Evolutionary conservation across 2,797 vertebrate species (phyloP), one percentile per base, ranked within the genome.

Genomic region (Danio tinwini): DNA sequence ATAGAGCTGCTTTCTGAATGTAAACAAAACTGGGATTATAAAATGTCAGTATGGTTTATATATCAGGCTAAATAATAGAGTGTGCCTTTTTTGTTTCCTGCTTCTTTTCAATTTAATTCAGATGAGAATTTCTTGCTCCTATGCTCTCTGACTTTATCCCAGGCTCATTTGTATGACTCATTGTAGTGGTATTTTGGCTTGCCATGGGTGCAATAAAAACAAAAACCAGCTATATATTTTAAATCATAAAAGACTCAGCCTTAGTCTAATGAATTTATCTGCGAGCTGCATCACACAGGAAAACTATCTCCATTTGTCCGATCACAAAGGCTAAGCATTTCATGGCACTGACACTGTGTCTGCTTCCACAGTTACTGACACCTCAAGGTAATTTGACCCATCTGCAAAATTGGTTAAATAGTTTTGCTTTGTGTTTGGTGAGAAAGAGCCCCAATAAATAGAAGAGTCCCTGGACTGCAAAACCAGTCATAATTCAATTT

Each of bases 191-290:
- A 85, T 84, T 81, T 83, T 74, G 50, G 89, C 86, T 93, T 90
- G 91, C 88, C 87, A 88, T 75, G 82, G 84, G 68, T 86, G 74
- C 84, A 84, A 78, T 89, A 90, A 91, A 91, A 88, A 82, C 81
- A 75, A 83, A 78, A 83, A 67, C 39, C 82, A 86, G 82, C 88
- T 86, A 88, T 89, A 90, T 84, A 81, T 92, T 91, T 90, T 87
- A 90, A 82, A 88, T 90, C 86, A 87, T 86, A 84, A 86, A 69
- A 82, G 80, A 81, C 83, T 81, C 11, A 47, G n/a, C 77, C 58
- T 83, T 77, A 88, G 83, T 80, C 29, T 50, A 63, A 78, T 79
- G 76, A 74, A 63, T 82, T 75, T 67, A 49, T 83, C 79, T 82
- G 44, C 50, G 81, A 75, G 77, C 83, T 80, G 82, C 86, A 78